Percentiles rank a stretch among this genome's conserved stretches.
phyloP scores from a whole-genome alignment of 1,140 invertebrate genomes.

The Drosophila nebulosa region DNA sequence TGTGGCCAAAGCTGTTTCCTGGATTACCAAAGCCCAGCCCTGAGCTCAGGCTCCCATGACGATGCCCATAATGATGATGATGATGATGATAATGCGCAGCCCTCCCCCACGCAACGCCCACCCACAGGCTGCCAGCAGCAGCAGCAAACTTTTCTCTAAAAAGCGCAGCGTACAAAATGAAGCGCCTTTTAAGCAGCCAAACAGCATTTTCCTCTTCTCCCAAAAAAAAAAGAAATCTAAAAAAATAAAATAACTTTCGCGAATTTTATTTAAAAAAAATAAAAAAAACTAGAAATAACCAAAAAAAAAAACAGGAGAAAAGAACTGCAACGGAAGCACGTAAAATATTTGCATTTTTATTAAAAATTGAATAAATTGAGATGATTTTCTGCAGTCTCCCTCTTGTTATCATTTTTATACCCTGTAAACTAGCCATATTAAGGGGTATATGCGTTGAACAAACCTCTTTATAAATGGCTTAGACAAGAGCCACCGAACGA shows the following conservation, averaged over 20 bases:
- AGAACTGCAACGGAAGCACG: slow-evolving; percentile 21
- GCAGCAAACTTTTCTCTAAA: slow-evolving; percentile 16
- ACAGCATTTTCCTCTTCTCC: slow-evolving; percentile 6
- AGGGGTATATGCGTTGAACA: background rate
- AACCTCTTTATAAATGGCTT: too few species aligned
- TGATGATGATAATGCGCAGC: slow-evolving; percentile 37
- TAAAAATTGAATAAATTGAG: slow-evolving; percentile 67
- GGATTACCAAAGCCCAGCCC: slow-evolving; percentile 34
- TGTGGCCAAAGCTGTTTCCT: slow-evolving; percentile 65
- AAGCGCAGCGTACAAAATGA: slow-evolving; percentile 45
- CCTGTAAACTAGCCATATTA: background rate
- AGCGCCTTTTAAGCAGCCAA: slow-evolving; percentile 53
- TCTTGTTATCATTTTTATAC: slow-evolving; percentile 33
- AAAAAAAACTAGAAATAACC: slow-evolving; percentile 2
- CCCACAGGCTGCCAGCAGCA: background rate
- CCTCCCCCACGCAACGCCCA: slow-evolving; percentile 7
- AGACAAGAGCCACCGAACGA: too few species aligned
- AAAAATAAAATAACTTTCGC: slow-evolving; percentile 31
- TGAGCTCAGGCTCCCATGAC: slow-evolving; percentile 16
- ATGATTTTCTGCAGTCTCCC: slow-evolving; percentile 29
- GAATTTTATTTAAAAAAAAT: slow-evolving; percentile 17
- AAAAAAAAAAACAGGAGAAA: slow-evolving; percentile 18
- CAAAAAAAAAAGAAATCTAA: background rate
- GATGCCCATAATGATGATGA: slow-evolving; percentile 22
- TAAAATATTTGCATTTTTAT: slow-evolving; percentile 72